Conservation (phyloP, 1,140 invertebrate species). For the Tetragnatha versicolor region DNA sequence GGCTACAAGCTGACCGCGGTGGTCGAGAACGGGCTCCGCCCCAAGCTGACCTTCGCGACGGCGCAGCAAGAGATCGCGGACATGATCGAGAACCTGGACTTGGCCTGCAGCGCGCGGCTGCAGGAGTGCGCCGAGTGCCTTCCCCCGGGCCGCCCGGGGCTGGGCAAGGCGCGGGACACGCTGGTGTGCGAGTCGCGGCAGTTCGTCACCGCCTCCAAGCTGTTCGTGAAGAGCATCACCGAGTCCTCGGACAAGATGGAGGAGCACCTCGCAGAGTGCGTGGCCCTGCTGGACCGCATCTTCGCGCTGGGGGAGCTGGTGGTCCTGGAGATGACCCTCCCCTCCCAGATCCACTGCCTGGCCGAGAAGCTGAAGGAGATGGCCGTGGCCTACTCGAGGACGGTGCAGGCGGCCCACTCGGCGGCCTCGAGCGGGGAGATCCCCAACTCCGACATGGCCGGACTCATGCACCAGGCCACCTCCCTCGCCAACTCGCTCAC, state of each 20-base stretch:
- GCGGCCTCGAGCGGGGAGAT: conserved; percentile 63
- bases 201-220: conserved; percentile 82
- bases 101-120: conserved; percentile 44
- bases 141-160: conserved; percentile 32
- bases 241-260: conserved; percentile 69
- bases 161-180: conserved; percentile 73
- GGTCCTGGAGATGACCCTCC: conserved; percentile 75
- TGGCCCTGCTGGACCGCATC: conserved; percentile 72
- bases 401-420: conserved; percentile 63
- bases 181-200: conserved; percentile 79
- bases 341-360: conserved; percentile 79
- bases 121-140: conserved; percentile 39
- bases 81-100: conserved; percentile 72
- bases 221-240: conserved; percentile 81
- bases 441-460: conserved; percentile 67
- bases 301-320: conserved; percentile 73
- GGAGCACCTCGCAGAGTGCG: conserved; percentile 74
- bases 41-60: conserved; percentile 67
- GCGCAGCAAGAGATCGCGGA: conserved; percentile 74
- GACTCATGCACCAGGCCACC: conserved; percentile 76
- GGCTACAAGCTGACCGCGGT: not conserved
- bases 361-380: conserved; percentile 82
- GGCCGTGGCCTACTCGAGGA: conserved; percentile 75
- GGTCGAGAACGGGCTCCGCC: conserved; percentile 2
- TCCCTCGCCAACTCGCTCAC: conserved; percentile 81